Percentiles rank a stretch among this genome's conserved stretches.
Conservation (phyloP, 1,140 invertebrate genomes). For the Trichonephila inaurata region DNA sequence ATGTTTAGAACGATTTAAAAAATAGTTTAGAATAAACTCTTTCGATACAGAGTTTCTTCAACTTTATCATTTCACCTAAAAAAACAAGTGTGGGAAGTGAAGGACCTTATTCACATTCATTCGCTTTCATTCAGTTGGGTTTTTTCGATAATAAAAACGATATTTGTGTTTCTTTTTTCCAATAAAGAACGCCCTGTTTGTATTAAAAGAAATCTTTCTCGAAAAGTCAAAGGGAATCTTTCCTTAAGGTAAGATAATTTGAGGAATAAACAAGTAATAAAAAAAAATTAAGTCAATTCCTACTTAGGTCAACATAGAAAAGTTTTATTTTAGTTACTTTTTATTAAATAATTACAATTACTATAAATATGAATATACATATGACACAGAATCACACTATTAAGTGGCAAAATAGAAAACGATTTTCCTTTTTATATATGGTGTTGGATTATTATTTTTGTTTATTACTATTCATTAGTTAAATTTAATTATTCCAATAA, state of each 20-base stretch:
- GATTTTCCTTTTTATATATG: too few relatives aligned
- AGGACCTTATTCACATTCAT: conserved; percentile 5
- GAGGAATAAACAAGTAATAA: background rate
- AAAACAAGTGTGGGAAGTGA: background rate
- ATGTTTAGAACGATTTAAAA: background rate
- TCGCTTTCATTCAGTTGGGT: background rate
- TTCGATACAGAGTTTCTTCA: conserved; percentile 8
- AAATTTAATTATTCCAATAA: too few relatives aligned
- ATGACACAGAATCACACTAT: too few relatives aligned
- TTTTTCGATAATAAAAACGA: background rate
- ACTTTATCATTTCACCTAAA: conserved; percentile 18
- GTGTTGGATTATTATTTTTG: too few relatives aligned
- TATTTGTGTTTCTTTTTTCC: background rate
- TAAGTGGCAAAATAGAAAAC: too few relatives aligned
- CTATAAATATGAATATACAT: too few relatives aligned
- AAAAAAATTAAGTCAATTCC: too few relatives aligned
- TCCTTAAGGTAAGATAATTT: background rate
- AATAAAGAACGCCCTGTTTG: background rate
- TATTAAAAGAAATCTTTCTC: background rate
- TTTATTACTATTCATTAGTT: too few relatives aligned
- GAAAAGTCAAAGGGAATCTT: background rate
- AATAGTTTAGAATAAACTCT: background rate
- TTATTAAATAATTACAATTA: too few relatives aligned
- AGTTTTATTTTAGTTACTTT: too few relatives aligned
- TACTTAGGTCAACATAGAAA: too few relatives aligned